These are phyloP conservation scores for Struthidea cinerea DNA, from an alignment of 2,113 vertebrate genomes.

Conservation along the genomic window DNA sequence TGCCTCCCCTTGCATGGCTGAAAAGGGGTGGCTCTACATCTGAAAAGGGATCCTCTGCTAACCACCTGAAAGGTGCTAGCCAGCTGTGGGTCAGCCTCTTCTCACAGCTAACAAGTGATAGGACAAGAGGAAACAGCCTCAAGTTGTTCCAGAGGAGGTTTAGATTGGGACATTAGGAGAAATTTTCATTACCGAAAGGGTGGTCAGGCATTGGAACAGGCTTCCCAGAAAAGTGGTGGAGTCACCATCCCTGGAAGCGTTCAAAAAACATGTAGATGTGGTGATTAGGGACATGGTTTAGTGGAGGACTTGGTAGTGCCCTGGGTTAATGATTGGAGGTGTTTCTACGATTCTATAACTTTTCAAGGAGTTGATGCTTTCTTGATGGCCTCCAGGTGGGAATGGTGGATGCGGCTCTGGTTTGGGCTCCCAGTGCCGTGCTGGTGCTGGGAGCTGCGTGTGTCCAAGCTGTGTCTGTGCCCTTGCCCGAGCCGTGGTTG, in stretches of 20 bases:
- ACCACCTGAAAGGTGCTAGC: not conserved
- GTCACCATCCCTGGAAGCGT: not conserved
- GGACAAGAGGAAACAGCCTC: not conserved
- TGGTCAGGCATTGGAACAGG: not conserved
- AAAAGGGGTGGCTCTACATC: not conserved
- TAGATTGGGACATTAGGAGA: not conserved
- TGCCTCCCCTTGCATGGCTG: accelerated
- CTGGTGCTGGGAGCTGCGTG: not conserved
- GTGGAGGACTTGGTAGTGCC: not conserved
- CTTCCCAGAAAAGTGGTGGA: not conserved
- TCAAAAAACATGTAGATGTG: accelerated
- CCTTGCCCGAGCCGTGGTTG: accelerated
- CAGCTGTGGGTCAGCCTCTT: not conserved
- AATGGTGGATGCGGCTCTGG: not conserved
- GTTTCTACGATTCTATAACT: accelerated
- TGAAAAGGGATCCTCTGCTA: not conserved
- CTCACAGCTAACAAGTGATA: not conserved
- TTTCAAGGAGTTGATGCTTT: not conserved
- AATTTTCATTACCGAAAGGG: not conserved
- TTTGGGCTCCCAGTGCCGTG: not conserved
- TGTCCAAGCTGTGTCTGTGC: not conserved
- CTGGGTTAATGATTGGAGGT: not conserved
- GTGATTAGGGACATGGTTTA: not conserved
- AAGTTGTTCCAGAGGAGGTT: not conserved
- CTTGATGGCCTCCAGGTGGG: not conserved